These are phyloP conservation scores for Gymnoscopelus microlampas DNA, from an alignment of 2,797 vertebrate genomes.

Conservation along the genomic window DNA sequence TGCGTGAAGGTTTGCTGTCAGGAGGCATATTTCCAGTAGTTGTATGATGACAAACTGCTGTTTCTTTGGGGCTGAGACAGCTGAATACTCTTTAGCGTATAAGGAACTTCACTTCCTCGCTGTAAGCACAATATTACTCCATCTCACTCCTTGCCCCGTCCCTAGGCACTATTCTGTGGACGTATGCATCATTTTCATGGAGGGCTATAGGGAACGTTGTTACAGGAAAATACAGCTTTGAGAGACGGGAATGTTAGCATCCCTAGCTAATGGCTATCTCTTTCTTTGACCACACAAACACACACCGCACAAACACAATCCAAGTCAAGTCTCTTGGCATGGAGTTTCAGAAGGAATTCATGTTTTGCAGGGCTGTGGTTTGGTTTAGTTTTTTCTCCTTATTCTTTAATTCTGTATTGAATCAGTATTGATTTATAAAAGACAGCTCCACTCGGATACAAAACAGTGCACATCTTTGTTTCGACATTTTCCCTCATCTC, in stretches of 20 bases:
- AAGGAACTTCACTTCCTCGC: slow-evolving; percentile 32
- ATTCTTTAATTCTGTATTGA: too few species aligned
- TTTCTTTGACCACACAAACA: slow-evolving; percentile 42
- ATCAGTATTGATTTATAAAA: too few species aligned
- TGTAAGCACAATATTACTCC: slow-evolving; percentile 2
- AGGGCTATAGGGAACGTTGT: slow-evolving; percentile 15
- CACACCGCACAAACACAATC: slow-evolving; percentile 24
- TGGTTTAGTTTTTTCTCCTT: background rate
- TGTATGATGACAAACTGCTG: slow-evolving; percentile 74
- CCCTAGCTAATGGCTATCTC: slow-evolving; percentile 47
- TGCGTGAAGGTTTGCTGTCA: slow-evolving; percentile 67
- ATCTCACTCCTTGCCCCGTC: background rate
- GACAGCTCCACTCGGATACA: slow-evolving; percentile 25
- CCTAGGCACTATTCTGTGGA: slow-evolving; percentile 12
- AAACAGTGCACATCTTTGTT: slow-evolving; percentile 46
- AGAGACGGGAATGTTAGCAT: slow-evolving; percentile 32
- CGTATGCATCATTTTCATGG: slow-evolving; percentile 5
- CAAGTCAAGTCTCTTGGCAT: slow-evolving; percentile 34
- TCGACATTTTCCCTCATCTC: slow-evolving; percentile 36
- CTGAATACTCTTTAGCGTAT: slow-evolving; percentile 49
- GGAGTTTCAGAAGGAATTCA: slow-evolving; percentile 29
- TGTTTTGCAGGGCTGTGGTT: slow-evolving; percentile 22
- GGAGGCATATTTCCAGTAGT: slow-evolving; percentile 72
- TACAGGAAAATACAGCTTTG: slow-evolving; percentile 45
- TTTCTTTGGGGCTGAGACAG: slow-evolving; percentile 63